phyloP scores from a whole-genome alignment of 2,797 vertebrate species.

The Pseudomugil gertrudae region DNA sequence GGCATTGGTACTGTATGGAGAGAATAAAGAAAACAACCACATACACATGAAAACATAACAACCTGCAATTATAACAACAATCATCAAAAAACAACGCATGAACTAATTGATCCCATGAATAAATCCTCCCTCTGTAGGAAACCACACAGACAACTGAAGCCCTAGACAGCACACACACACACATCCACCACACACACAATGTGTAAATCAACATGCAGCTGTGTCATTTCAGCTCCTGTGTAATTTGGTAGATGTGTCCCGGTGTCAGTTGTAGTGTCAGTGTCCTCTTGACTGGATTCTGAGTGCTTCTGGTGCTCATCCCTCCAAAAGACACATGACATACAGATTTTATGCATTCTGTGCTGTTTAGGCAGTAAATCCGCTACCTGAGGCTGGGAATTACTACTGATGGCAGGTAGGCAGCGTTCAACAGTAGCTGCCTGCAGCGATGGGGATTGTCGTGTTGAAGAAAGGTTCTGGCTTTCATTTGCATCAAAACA shows the following conservation, averaged over 20 bases:
- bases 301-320: not conserved
- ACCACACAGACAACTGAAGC: no score
- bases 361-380: conserved; percentile 49
- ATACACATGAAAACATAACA: conserved; percentile 21
- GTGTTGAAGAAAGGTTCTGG: conserved; percentile 46
- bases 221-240: conserved; percentile 31
- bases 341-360: conserved; percentile 9
- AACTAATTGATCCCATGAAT: not conserved
- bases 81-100: conserved; percentile 7
- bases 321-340: not conserved
- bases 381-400: conserved; percentile 53
- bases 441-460: conserved; percentile 43
- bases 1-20: conserved; percentile 83
- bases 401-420: conserved; percentile 44
- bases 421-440: conserved; percentile 31
- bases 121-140: not conserved
- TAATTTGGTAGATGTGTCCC: conserved; percentile 37
- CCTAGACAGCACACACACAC: not conserved
- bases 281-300: conserved; percentile 3
- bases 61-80: conserved; percentile 12
- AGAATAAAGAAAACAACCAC: conserved; percentile 6
- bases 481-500: conserved; percentile 73
- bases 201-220: conserved; percentile 12
- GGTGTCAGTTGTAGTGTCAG: conserved; percentile 6
- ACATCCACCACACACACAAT: not conserved